Percentiles rank a stretch among this genome's conserved stretches.
Evolutionary conservation across 2,113 vertebrate genomes (phyloP).

Genomic region (Melanerpes formicivorus): DNA sequence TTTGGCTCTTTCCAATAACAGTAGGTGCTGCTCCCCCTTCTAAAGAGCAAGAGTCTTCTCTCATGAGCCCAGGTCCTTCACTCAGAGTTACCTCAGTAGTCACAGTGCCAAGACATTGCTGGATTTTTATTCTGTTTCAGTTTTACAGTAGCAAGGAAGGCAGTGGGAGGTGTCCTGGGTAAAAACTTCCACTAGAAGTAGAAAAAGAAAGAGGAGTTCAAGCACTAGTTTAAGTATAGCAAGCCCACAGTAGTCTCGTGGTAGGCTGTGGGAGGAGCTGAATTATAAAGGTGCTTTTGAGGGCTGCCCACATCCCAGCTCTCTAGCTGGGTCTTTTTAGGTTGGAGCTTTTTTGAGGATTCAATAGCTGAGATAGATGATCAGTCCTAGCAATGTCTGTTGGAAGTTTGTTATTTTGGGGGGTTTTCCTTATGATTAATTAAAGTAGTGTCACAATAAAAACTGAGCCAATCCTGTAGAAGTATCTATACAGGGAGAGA

Average conservation of each 20-base stretch:
- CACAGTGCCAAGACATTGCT: background rate
- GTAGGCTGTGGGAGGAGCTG: background rate
- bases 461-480: background rate
- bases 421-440: conserved; percentile 16
- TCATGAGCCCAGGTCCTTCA: background rate
- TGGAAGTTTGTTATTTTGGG: background rate
- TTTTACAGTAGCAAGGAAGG: background rate
- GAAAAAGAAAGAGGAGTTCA: background rate
- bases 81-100: background rate
- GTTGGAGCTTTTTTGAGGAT: background rate
- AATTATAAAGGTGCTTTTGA: conserved; percentile 26
- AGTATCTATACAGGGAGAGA: background rate
- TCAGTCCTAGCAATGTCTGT: background rate
- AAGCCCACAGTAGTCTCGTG: background rate
- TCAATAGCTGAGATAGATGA: conserved; percentile 13
- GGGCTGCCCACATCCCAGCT: background rate
- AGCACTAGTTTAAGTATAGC: background rate
- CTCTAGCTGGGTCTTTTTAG: background rate
- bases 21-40: accelerated
- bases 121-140: background rate
- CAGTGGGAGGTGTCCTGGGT: background rate
- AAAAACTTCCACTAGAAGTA: background rate
- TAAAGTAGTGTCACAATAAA: background rate
- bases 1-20: background rate
- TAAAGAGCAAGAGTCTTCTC: background rate